These are phyloP conservation scores for Drosophila neonasuta DNA, from an alignment of 2,888 invertebrate species.

Conservation along the genomic window DNA sequence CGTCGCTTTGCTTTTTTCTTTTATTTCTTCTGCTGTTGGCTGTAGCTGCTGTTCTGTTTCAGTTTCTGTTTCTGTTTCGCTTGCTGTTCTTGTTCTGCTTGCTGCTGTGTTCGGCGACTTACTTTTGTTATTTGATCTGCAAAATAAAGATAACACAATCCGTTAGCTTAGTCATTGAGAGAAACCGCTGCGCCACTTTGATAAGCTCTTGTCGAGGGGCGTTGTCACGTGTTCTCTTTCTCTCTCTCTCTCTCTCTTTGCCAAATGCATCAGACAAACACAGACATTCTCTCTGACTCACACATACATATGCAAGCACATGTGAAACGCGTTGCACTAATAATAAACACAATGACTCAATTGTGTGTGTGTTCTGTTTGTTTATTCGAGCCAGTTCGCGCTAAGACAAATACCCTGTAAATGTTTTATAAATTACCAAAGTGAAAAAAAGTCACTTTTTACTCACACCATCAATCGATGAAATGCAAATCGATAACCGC, in stretches of 20 bases:
- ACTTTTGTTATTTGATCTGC: constrained; percentile 65
- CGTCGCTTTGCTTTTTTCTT: constrained; percentile 50
- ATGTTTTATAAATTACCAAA: no score
- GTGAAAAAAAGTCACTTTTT: not conserved
- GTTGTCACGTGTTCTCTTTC: constrained; percentile 64
- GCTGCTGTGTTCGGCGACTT: constrained; percentile 29
- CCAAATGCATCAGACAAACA: constrained; percentile 29
- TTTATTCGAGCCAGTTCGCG: not conserved
- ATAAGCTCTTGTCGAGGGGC: constrained; percentile 47
- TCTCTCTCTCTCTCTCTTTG: constrained; percentile 2
- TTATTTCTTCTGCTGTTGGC: constrained; percentile 23
- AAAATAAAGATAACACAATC: constrained; percentile 32
- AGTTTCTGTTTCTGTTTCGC: constrained; percentile 9
- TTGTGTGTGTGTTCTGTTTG: constrained; percentile 8
- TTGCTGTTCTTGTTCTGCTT: constrained; percentile 19
- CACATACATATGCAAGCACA: constrained; percentile 30
- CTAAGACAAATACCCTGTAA: constrained; percentile 19
- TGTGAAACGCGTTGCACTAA: constrained; percentile 59
- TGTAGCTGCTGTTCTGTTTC: constrained; percentile 19
- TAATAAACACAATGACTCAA: constrained; percentile 52
- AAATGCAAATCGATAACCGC: constrained; percentile 8
- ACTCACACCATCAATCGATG: not conserved
- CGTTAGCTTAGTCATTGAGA: constrained; percentile 31
- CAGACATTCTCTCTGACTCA: not conserved
- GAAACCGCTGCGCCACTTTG: constrained; percentile 20